Evolutionary conservation across 2,888 invertebrate genomes (phyloP).

Genomic region (Arrhopalites spinosus): DNA sequence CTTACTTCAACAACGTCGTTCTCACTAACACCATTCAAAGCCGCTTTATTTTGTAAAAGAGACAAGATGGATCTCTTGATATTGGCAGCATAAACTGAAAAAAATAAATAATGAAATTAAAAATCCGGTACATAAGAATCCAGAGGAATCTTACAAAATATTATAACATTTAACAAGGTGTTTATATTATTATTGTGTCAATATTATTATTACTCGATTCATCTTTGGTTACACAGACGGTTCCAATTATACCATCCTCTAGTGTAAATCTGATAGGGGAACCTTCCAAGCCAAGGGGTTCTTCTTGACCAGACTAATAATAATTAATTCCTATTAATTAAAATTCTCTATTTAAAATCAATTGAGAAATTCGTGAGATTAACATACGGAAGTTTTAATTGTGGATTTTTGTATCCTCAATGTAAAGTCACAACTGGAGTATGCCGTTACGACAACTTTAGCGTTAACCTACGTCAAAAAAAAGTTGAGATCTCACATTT

Average conservation of each 20-base stretch:
- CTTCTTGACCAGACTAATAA: not conserved
- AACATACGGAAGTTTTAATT: constrained; percentile 13
- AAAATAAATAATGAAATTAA: too few species aligned
- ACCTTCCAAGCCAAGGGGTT: not conserved
- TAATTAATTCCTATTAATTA: not conserved
- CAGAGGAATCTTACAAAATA: too few species aligned
- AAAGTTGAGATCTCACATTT: too few species aligned
- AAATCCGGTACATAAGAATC: too few species aligned
- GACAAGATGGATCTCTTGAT: constrained; percentile 89
- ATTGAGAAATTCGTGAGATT: not conserved
- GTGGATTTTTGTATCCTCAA: constrained; percentile 8
- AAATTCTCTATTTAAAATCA: not conserved
- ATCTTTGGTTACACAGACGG: constrained; percentile 72
- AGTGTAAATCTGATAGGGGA: constrained; percentile 17
- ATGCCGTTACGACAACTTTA: constrained; percentile 5
- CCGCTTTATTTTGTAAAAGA: constrained; percentile 68
- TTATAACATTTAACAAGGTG: too few species aligned
- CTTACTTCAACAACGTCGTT: constrained; percentile 29
- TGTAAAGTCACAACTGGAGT: constrained; percentile 19
- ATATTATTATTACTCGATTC: too few species aligned
- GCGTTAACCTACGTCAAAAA: constrained; percentile 19
- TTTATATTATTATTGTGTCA: too few species aligned
- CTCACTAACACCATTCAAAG: constrained; percentile 15
- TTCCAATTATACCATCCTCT: constrained; percentile 75
- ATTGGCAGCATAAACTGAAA: constrained; percentile 79